These are phyloP conservation scores for Odocoileus hemionus DNA, from an alignment of 2,113 vertebrate species.

Conservation along the genomic window DNA sequence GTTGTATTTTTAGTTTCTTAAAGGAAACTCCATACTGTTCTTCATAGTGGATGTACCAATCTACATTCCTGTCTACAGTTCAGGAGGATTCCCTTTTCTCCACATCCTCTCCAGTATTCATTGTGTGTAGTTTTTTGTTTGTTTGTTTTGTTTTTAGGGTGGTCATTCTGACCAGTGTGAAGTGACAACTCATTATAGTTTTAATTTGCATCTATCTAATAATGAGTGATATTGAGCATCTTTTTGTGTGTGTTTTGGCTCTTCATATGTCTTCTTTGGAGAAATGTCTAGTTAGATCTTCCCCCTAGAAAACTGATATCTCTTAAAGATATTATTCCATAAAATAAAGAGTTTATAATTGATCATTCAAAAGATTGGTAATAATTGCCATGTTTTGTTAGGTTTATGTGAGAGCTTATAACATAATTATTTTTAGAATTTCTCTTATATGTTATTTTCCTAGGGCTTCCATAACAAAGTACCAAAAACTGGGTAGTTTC, in stretches of 20 bases:
- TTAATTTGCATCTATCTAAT: not conserved
- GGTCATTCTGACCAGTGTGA: not conserved
- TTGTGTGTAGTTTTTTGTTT: not conserved
- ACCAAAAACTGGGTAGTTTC: not conserved
- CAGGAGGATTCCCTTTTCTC: not conserved
- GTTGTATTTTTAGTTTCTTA: not conserved
- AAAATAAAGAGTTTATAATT: not conserved
- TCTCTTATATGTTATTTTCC: not conserved
- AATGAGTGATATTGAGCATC: not conserved
- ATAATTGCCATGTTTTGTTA: not conserved
- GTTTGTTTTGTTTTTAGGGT: not conserved
- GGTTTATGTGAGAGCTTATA: not conserved
- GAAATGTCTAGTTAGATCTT: not conserved
- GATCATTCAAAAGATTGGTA: not conserved
- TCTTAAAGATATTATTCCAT: not conserved
- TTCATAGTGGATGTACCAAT: not conserved
- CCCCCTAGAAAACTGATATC: not conserved
- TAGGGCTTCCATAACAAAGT: not conserved
- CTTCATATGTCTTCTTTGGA: not conserved
- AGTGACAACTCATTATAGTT: not conserved
- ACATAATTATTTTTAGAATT: not conserved
- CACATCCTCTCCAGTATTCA: not conserved
- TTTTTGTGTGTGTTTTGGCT: not conserved
- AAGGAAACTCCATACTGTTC: not conserved
- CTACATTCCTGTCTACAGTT: not conserved